Evolutionary conservation across 2,113 vertebrate genomes (phyloP), one percentile per base, ranked within the genome.

Genomic region (Hyaena hyaena): DNA sequence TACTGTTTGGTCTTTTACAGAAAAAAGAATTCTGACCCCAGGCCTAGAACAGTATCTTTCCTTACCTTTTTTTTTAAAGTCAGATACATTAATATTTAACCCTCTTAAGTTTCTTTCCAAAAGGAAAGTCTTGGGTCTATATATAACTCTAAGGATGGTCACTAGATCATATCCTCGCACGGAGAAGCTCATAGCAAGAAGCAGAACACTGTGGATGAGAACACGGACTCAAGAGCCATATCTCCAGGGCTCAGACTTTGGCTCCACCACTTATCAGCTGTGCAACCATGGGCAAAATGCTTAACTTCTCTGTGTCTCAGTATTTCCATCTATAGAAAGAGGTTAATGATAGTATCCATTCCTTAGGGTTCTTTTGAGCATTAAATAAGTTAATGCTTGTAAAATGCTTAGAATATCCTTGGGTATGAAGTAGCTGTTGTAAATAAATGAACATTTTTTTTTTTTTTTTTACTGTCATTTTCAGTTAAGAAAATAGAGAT

Each of bases 401-500:
- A 43, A 96, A 89, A 89, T 76, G 23, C 61, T 66, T 86, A 82
- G 79, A 92, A 65, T 1, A 45, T 96, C 48, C 88, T 28, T 50
- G 92, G 65, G 26, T 61, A 95, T 55, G n/a, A 10, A 95, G 26
- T 39, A 77, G 7, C 50, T 89, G 16, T 61, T 89, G 31, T 65
- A 50, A 96, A 89, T 65, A 90, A 68, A 33, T 48, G 24, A 83
- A 86, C 24, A 79, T 35, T 65, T 43, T 96, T 81, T 39, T 43
- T 96, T 81, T 39, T 43, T 35, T 35, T 88, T 89, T 85, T 9
- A 79, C 28, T 55, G 4, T 39, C 12, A 61, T 94, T 97, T 96
- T 73, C 88, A 92, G 43, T 55, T 83, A 95, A 92, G 55, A 93
- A 84, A 92, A 90, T 77, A 53, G 28, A 77, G 35, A 76, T 88